These are phyloP conservation scores for Luidia sarsii DNA, from an alignment of 53 echinoderm and acorn worm species.

Conservation along the genomic window DNA sequence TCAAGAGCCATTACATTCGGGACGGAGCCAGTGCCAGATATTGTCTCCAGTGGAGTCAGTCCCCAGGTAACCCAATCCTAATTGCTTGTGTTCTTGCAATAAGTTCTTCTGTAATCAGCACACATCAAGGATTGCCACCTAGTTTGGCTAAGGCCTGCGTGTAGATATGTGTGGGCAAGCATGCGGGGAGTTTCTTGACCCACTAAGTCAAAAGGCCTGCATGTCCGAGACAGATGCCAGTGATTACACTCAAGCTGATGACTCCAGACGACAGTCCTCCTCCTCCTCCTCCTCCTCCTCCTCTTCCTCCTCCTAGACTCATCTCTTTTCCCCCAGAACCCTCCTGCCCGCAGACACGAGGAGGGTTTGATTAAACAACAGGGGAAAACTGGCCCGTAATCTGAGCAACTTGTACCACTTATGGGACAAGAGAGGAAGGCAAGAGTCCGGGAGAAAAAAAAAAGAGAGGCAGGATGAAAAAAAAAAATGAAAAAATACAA, in stretches of 20 bases:
- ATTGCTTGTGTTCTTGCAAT: no score
- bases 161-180: no score
- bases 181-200: conserved; percentile 1
- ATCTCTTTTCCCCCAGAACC: conserved; percentile 11
- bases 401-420: conserved; percentile 31
- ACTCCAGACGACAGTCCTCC: conserved; percentile 39
- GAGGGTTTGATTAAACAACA: conserved; percentile 39
- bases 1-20: no score
- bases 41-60: no score
- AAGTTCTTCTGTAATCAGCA: no score
- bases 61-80: no score
- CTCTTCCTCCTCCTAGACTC: conserved; percentile 22
- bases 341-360: conserved; percentile 32
- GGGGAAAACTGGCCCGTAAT: conserved; percentile 40
- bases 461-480: no score
- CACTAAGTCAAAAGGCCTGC: not conserved
- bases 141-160: no score
- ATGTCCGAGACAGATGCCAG: conserved; percentile 23
- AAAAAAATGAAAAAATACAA: not conserved
- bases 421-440: conserved; percentile 8
- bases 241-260: conserved; percentile 15
- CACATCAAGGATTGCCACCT: no score
- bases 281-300: conserved; percentile 4
- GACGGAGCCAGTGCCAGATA: no score
- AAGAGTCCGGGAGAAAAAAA: not conserved